Evolutionary conservation across 2,888 invertebrate species (phyloP).

Genomic region (Aphidoletes aphidimyza): DNA sequence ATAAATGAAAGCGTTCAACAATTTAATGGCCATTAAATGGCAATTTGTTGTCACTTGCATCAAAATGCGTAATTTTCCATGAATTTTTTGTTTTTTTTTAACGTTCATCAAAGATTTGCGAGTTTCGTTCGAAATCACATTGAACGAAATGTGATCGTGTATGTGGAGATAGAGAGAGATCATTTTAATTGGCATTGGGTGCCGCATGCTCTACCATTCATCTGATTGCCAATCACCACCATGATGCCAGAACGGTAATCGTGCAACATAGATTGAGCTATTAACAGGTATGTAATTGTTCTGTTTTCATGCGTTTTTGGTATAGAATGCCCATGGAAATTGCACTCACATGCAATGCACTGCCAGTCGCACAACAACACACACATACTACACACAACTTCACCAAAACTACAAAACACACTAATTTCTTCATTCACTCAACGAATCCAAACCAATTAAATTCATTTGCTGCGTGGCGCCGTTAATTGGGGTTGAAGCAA

Average conservation of each 20-base stretch:
- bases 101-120: not conserved
- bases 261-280: slow-evolving; percentile 7
- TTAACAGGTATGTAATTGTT: slow-evolving; percentile 23
- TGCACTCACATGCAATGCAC: not conserved
- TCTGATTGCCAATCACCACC: slow-evolving; percentile 44
- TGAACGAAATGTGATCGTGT: not conserved
- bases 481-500: not conserved
- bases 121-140: not conserved
- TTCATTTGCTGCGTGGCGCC: not conserved
- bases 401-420: not conserved
- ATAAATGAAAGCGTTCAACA: not conserved
- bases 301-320: slow-evolving; percentile 41
- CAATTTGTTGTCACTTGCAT: not conserved
- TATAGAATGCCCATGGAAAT: not conserved
- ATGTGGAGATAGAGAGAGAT: not conserved
- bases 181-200: not conserved
- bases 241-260: slow-evolving; percentile 19
- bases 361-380: not conserved
- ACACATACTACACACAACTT: too few relatives aligned
- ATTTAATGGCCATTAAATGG: slow-evolving; percentile 3
- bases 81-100: not conserved
- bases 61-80: not conserved
- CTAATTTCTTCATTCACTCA: slow-evolving; percentile 21
- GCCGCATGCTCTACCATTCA: not conserved
- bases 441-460: not conserved